Percentiles rank a stretch among this genome's conserved stretches.
Evolutionary conservation across 2,113 vertebrate genomes (phyloP).

Genomic region (Diadophis punctatus): DNA sequence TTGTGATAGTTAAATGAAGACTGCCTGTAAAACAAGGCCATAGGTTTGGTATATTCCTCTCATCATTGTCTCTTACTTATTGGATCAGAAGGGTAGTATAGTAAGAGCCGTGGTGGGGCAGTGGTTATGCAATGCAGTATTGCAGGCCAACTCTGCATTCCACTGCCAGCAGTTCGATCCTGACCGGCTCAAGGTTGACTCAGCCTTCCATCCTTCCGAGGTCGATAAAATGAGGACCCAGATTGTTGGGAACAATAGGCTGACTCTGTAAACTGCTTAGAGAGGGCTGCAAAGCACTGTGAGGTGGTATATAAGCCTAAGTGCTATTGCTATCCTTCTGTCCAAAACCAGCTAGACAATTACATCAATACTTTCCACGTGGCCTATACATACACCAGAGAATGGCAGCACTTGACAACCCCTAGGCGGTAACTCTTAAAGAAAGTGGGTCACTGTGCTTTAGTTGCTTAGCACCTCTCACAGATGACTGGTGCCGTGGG

Average conservation of each 20-base stretch:
- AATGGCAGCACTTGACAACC: neutral
- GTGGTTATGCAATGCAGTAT: no score
- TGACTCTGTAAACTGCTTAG: neutral
- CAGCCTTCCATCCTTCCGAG: neutral
- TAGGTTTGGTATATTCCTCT: neutral
- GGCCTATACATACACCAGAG: neutral
- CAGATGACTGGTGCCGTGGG: neutral
- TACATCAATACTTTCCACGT: neutral
- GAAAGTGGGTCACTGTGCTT: conserved; percentile 53
- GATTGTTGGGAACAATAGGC: neutral
- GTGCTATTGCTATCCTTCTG: neutral
- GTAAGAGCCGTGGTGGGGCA: no score
- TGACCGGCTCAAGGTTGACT: neutral
- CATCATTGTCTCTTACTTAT: neutral
- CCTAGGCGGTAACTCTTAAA: conserved; percentile 18
- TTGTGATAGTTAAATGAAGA: neutral
- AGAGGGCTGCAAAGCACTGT: neutral
- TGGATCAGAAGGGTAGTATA: neutral
- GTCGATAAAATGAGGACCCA: neutral
- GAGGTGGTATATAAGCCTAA: neutral
- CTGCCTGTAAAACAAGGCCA: neutral
- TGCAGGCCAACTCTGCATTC: no score
- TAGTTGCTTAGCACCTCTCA: conserved; percentile 41
- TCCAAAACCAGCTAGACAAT: neutral
- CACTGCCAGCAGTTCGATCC: neutral